Evolutionary conservation across 2,888 invertebrate species (phyloP), one percentile per base, ranked within the genome.

Genomic region (Atrina japonica): DNA sequence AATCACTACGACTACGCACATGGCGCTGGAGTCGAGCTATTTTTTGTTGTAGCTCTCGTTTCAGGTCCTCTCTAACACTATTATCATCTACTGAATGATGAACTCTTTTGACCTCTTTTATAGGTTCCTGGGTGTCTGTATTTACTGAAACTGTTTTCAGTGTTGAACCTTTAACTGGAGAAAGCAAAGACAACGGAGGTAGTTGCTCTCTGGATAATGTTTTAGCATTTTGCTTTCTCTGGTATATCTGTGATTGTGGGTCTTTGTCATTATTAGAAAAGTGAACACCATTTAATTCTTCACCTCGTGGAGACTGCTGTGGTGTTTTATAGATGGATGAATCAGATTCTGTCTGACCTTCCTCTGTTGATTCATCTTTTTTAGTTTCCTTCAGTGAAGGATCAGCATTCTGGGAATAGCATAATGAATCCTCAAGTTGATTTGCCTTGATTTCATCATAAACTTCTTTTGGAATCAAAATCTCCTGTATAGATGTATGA

Each of bases 1-100:
- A 88, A 59, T 88, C 88, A 78, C 86, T 86, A 29, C 83, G 67
- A 59, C 84, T 83, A 23, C 84, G 74, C 2, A 78, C 73, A 60
- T 77, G 69, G n/a, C 71, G 67, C 41, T 84, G 75, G 18, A 85
- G 66, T 30, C 72, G 75, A 9, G 76, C 80, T 43, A 84, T 78
- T 72, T 81, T 77, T 27, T 77, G 75, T 63, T 84, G 78, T 6
- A 84, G 70, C 66, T 84, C 78, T 70, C 68, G 71, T 70, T 78
- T 80, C 18, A 78, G 43, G 21, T 66, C 60, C 58, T 80, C 81
- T 41, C 74, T 71, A 11, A 75, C 66, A 47, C 55, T 69, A n/a
- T 66, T 73, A 43, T 75, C 75, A 64, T 64, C 61, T 43, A 53
- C 30, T 21, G 47, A 45, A 40, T 7, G n/a, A 18, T 35, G 47